phyloP scores from a whole-genome alignment of 2,888 invertebrate species.

The Yponomeuta malinellus region DNA sequence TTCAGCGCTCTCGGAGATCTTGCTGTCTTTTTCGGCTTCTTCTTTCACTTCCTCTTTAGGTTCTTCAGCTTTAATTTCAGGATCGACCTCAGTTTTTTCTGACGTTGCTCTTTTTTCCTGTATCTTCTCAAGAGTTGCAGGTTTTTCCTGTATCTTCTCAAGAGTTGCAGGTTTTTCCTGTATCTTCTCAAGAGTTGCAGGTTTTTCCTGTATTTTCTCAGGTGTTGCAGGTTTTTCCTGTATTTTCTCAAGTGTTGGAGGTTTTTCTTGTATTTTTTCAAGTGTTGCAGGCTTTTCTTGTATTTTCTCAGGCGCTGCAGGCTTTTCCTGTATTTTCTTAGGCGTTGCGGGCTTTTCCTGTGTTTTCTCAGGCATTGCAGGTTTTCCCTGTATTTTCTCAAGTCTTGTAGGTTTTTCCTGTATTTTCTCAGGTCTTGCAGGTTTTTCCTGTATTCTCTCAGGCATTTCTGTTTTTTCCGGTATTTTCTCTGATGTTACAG shows the following conservation, averaged over 20 bases:
- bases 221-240: not conserved
- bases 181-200: not conserved
- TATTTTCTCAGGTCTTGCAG: not conserved
- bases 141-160: constrained; percentile 8
- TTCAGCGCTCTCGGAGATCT: constrained; percentile 20
- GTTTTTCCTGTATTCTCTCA: not conserved
- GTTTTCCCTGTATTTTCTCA: not conserved
- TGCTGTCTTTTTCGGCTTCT: constrained; percentile 19
- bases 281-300: not conserved
- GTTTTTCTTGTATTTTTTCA: not conserved
- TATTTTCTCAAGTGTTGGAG: not conserved
- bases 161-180: not conserved
- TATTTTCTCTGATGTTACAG: not conserved
- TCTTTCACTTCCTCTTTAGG: constrained; percentile 22
- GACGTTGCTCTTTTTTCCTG: constrained; percentile 21
- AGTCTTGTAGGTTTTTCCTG: not conserved
- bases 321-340: not conserved
- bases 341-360: not conserved
- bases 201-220: not conserved
- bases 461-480: not conserved
- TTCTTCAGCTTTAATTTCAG: constrained; percentile 11
- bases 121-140: constrained; percentile 17
- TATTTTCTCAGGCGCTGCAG: not conserved
- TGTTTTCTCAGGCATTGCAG: not conserved
- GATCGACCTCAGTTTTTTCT: constrained; percentile 17